These are phyloP conservation scores for Ptychoptera contaminata DNA, from an alignment of 2,888 invertebrate species.

Conservation along the genomic window DNA sequence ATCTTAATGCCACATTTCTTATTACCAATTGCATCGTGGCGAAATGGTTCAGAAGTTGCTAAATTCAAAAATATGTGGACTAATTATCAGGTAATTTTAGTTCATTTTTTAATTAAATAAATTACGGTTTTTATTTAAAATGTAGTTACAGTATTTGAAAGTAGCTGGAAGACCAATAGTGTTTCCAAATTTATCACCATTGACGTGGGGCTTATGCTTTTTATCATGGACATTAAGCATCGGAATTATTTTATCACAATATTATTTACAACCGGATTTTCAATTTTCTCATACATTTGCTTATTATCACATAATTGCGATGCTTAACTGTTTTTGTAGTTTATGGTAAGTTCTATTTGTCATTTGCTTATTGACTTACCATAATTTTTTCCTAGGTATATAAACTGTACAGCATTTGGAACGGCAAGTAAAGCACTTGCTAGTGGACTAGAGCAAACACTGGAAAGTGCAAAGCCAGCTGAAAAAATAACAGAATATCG, in stretches of 20 bases:
- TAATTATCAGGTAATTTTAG: constrained; percentile 37
- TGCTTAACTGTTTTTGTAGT: constrained; percentile 55
- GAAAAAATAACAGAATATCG: constrained; percentile 48
- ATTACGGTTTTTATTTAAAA: neutral
- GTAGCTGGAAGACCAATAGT: constrained; percentile 47
- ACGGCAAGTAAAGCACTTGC: constrained; percentile 48
- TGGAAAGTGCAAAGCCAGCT: constrained; percentile 47
- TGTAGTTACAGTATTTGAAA: constrained; percentile 37
- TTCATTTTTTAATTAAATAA: constrained; percentile 3
- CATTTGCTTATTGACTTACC: neutral
- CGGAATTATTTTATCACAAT: constrained; percentile 49
- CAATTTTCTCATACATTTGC: constrained; percentile 56
- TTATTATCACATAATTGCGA: constrained; percentile 57
- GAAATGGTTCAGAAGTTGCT: constrained; percentile 52
- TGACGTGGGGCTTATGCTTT: constrained; percentile 48
- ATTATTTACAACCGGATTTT: constrained; percentile 55
- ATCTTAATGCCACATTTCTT: constrained; percentile 55
- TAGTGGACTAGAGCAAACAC: constrained; percentile 42
- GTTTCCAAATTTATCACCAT: constrained; percentile 43
- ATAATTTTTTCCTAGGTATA: constrained; percentile 35
- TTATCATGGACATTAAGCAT: constrained; percentile 51
- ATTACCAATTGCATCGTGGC: constrained; percentile 51
- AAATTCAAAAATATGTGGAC: constrained; percentile 69
- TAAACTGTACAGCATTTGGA: constrained; percentile 48
- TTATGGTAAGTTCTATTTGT: constrained; percentile 42